Conservation (phyloP, 2,888 invertebrate species). For the Eupithecia exiguata region DNA sequence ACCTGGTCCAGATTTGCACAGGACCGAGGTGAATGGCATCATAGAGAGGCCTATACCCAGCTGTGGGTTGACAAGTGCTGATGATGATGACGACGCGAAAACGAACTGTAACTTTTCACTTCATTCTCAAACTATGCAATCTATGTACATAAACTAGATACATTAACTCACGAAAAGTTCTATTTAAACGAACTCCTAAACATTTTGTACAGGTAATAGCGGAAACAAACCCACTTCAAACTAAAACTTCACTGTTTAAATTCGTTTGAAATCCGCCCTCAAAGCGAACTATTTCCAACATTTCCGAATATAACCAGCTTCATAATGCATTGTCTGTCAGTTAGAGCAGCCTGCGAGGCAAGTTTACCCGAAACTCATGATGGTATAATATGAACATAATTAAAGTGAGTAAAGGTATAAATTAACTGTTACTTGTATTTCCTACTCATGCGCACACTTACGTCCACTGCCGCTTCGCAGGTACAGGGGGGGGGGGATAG, state of each 20-base stretch:
- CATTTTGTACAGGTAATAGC: background rate
- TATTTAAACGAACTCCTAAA: background rate
- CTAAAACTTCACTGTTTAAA: constrained; percentile 18
- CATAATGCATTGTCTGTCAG: constrained; percentile 44
- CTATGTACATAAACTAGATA: background rate
- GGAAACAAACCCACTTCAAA: constrained; percentile 17
- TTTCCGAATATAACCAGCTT: constrained; percentile 32
- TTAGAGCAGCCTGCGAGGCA: constrained; percentile 21
- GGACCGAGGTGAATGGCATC: background rate
- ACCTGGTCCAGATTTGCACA: background rate
- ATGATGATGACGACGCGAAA: background rate
- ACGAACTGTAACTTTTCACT: background rate
- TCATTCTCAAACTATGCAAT: background rate
- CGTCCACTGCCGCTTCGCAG: no score
- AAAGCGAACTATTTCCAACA: constrained; percentile 35
- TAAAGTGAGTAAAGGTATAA: no score
- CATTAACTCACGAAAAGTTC: background rate
- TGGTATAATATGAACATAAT: constrained; percentile 22
- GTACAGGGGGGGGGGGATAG: no score
- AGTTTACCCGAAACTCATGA: constrained; percentile 29
- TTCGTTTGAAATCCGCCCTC: constrained; percentile 26
- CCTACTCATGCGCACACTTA: no score
- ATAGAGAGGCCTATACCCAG: background rate
- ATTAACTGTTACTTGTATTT: no score
- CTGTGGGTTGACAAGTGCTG: background rate